A percentile compares a stretch with the other conserved stretches of the same genome.
Evolutionary conservation across 2,797 vertebrate species (phyloP).

Genomic region (Tokudaia tokunoshimensis): DNA sequence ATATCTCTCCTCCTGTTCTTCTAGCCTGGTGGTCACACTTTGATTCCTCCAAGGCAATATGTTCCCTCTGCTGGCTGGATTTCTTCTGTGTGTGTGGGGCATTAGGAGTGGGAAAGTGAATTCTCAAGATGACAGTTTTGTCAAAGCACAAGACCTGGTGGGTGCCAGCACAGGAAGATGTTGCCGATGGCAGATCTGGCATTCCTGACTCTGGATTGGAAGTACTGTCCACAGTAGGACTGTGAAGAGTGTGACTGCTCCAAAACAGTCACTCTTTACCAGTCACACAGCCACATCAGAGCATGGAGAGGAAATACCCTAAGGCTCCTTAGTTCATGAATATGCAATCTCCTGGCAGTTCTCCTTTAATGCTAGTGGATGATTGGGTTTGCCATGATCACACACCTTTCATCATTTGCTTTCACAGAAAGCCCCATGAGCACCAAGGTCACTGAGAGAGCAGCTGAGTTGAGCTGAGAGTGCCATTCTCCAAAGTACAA

Average conservation of each 20-base stretch:
- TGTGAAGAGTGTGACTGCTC: not conserved
- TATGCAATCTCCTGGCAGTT: slow-evolving; percentile 16
- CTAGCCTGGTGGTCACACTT: slow-evolving; percentile 91
- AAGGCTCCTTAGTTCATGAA: not conserved
- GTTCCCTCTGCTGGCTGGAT: slow-evolving; percentile 92
- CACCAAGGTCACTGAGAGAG: slow-evolving; percentile 50
- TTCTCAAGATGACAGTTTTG: slow-evolving; percentile 30
- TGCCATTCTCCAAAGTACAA: slow-evolving; percentile 9
- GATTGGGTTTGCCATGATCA: slow-evolving; percentile 76
- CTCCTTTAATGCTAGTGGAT: slow-evolving; percentile 42
- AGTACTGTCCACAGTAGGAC: not conserved
- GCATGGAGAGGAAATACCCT: not conserved
- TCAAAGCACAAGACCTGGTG: slow-evolving; percentile 57
- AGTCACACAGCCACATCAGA: not conserved
- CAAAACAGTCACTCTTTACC: not conserved
- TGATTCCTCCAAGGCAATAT: slow-evolving; percentile 94
- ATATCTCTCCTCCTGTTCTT: slow-evolving; percentile 96
- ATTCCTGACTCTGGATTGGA: not conserved
- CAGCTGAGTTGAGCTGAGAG: not conserved
- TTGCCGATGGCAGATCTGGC: slow-evolving; percentile 33
- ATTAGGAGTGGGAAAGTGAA: slow-evolving; percentile 78
- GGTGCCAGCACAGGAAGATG: not conserved
- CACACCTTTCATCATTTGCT: slow-evolving; percentile 88
- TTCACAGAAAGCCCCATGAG: slow-evolving; percentile 57
- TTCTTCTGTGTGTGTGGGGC: slow-evolving; percentile 92